Conservation (phyloP, 2,797 vertebrate genomes). For the Chromobotia macracanthus region DNA sequence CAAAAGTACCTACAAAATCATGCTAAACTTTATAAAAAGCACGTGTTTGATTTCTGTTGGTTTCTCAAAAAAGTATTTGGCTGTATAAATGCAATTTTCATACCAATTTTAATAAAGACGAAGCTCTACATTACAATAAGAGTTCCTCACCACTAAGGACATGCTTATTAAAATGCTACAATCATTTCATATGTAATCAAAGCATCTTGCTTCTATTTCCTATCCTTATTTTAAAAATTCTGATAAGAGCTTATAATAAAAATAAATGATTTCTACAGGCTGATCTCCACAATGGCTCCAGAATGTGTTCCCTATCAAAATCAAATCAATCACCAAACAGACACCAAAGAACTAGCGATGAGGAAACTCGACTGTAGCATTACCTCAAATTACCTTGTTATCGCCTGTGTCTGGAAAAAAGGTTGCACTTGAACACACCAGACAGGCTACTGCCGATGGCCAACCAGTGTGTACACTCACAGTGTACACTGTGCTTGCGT, state of each 20-base stretch:
- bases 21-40: slow-evolving; percentile 31
- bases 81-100: slow-evolving; percentile 41
- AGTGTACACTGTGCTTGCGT: too few species aligned
- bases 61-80: slow-evolving; percentile 8
- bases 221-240: neutral
- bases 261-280: slow-evolving; percentile 5
- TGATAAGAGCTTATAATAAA: neutral
- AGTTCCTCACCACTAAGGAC: neutral
- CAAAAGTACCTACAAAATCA: slow-evolving; percentile 29
- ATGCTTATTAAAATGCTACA: neutral
- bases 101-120: slow-evolving; percentile 27
- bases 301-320: slow-evolving; percentile 39
- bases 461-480: too few species aligned
- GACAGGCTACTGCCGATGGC: too few species aligned
- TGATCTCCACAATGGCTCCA: slow-evolving; percentile 65
- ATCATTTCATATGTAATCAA: neutral
- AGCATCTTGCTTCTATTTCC: neutral
- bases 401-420: too few species aligned
- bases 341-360: too few species aligned
- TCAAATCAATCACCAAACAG: too few species aligned
- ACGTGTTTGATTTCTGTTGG: neutral
- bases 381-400: too few species aligned
- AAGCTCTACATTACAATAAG: slow-evolving; percentile 25
- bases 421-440: too few species aligned
- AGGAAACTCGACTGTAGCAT: too few species aligned